Conservation (phyloP, 2,797 vertebrate species). For the Strix occidentalis region DNA sequence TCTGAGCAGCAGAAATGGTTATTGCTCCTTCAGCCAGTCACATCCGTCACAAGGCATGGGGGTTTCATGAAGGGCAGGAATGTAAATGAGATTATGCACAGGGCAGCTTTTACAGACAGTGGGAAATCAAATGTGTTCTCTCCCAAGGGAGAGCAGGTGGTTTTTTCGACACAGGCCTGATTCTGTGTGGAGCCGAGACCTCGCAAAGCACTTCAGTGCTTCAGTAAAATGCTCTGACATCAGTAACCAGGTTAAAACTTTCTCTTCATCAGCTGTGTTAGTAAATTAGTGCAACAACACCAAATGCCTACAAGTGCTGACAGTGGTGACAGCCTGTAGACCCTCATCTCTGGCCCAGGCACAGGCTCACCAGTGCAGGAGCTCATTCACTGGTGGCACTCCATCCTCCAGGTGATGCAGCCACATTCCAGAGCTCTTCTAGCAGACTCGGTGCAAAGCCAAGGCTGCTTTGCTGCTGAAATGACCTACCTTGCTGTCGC, state of each 20-base stretch:
- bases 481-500: not conserved
- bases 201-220: not conserved
- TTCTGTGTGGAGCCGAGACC: not conserved
- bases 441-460: not conserved
- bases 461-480: not conserved
- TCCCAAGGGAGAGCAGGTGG: not conserved
- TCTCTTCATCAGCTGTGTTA: not conserved
- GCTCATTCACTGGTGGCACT: not conserved
- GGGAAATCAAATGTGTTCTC: not conserved
- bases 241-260: not conserved
- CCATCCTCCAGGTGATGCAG: not conserved
- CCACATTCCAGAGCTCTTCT: not conserved
- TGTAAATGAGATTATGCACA: not conserved
- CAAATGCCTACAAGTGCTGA: not conserved
- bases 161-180: not conserved
- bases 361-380: accelerated
- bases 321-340: not conserved
- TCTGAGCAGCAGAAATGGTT: not conserved
- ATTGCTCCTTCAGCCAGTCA: not conserved
- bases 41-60: not conserved
- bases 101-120: not conserved
- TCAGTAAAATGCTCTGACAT: not conserved
- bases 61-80: not conserved
- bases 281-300: not conserved
- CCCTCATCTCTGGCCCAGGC: not conserved